Evolutionary conservation across 2,888 invertebrate genomes (phyloP).

Genomic region (Aporophyla lueneburgensis): DNA sequence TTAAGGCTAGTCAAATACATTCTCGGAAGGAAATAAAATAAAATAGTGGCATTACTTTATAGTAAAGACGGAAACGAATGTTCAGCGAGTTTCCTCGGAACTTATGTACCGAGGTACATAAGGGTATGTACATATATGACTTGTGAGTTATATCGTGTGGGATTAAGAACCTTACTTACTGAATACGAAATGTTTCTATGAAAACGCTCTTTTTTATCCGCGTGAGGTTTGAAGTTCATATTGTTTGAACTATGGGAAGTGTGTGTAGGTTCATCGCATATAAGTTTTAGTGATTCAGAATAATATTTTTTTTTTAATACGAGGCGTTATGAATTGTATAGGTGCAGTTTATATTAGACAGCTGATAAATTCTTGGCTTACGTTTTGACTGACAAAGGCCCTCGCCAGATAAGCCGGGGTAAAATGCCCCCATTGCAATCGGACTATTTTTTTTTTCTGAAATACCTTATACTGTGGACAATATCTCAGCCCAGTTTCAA

Average conservation of each 20-base stretch:
- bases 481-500: too few relatives aligned
- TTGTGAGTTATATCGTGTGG: constrained; percentile 23
- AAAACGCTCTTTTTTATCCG: constrained; percentile 2
- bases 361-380: not conserved
- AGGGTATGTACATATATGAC: constrained; percentile 7
- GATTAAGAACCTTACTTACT: constrained; percentile 34
- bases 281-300: too few relatives aligned
- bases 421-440: too few relatives aligned
- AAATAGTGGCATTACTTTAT: constrained; percentile 19
- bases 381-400: too few relatives aligned
- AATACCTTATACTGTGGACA: too few relatives aligned
- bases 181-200: constrained; percentile 30
- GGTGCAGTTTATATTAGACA: not conserved
- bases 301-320: too few relatives aligned
- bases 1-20: not conserved
- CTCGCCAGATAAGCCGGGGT: too few relatives aligned
- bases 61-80: constrained; percentile 18
- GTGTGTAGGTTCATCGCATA: not conserved
- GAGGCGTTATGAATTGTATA: not conserved
- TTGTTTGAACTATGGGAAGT: constrained; percentile 13
- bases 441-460: too few relatives aligned
- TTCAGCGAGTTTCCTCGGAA: constrained; percentile 14
- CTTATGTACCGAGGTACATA: constrained; percentile 8
- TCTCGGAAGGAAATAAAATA: constrained; percentile 8
- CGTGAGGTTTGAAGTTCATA: constrained; percentile 4